Base-by-base conservation (phyloP, 2,113 vertebrate species). In the Brevimyrus niger region DNA sequence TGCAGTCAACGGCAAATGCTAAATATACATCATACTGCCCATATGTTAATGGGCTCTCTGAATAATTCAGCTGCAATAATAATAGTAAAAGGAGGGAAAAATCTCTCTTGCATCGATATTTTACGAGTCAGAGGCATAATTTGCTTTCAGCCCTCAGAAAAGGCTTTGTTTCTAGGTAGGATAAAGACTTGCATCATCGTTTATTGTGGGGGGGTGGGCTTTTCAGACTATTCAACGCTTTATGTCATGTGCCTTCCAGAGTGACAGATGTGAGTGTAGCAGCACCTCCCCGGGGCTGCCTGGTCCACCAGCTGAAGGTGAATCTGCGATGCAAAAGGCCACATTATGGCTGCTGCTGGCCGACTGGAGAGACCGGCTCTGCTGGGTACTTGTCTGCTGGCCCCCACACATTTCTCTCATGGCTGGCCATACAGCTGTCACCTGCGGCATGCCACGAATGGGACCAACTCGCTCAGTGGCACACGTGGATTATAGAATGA, bases 31-130 rank as follows among this genome's bases (percentile, higher is more conserved):
- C 89, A 93, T 73, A 92, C 92, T 94, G 94, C 94, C 93, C 91
- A 93, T 95, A 96, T 96, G 92, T 95, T 97, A 96, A 97, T 95
- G 93, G 94, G 44, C 92, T 92, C 88, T 90, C 93, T 96, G 96
- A 97, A 97, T 97, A 96, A 97, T 97, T 97, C 95, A 97, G 92
- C 90, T 94, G 87, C 86, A 42, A 87, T 92, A 94, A 94, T 96
- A 96, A 96, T 94, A 95, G 96, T 93, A 95, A 96, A 95, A 93
- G 58, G 85, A 90, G 89, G 90, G 91, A 93, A 94, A 94, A 94
- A 94, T 94, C 93, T 96, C 92, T 94, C 94, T 92, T 92, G 90
- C 94, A 93, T 93, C 91, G 94, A 92, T 95, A 88, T 85, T 84
- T 92, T 94, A 95, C 94, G 90, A 95, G 94, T 94, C 91, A 92